These are phyloP conservation scores for Potamilus streckersoni DNA, from an alignment of 1,140 invertebrate genomes.

Conservation along the genomic window DNA sequence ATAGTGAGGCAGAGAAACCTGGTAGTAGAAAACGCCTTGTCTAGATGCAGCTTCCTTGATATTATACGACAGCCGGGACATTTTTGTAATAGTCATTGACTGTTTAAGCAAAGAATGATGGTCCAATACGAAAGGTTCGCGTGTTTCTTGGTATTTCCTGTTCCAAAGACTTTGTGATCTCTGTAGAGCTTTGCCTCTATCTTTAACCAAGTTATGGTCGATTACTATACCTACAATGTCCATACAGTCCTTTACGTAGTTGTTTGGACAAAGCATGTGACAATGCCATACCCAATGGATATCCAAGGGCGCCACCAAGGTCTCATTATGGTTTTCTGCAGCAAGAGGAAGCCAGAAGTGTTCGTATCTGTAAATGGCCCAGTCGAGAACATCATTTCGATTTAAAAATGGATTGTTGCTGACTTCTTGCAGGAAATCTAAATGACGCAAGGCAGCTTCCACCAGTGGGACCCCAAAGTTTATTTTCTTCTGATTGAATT, in stretches of 20 bases:
- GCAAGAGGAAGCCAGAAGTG: constrained; percentile 68
- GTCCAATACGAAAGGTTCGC: constrained; percentile 47
- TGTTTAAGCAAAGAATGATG: constrained; percentile 10
- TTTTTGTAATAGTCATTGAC: constrained; percentile 6
- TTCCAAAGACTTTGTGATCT: constrained; percentile 49
- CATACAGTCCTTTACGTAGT: constrained; percentile 67
- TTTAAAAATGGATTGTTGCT: too few species aligned
- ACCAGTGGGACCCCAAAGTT: too few species aligned
- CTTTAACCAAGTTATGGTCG: constrained; percentile 60
- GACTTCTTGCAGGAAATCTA: too few species aligned
- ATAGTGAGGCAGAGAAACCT: constrained; percentile 71
- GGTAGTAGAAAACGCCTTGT: constrained; percentile 66
- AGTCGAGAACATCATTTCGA: too few species aligned
- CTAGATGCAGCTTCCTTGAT: constrained; percentile 64
- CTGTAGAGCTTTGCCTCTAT: not conserved
- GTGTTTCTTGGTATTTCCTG: constrained; percentile 39
- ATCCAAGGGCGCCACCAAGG: constrained; percentile 67
- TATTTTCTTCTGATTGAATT: too few species aligned
- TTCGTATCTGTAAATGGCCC: constrained; percentile 68
- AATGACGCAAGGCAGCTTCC: too few species aligned
- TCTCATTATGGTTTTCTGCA: constrained; percentile 50
- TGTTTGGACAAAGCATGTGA: constrained; percentile 67
- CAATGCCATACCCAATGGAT: constrained; percentile 72
- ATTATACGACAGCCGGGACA: constrained; percentile 58
- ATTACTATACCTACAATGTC: constrained; percentile 60